These are phyloP conservation scores for Anguilla japonica DNA, from an alignment of 2,113 vertebrate species.

Conservation along the genomic window DNA sequence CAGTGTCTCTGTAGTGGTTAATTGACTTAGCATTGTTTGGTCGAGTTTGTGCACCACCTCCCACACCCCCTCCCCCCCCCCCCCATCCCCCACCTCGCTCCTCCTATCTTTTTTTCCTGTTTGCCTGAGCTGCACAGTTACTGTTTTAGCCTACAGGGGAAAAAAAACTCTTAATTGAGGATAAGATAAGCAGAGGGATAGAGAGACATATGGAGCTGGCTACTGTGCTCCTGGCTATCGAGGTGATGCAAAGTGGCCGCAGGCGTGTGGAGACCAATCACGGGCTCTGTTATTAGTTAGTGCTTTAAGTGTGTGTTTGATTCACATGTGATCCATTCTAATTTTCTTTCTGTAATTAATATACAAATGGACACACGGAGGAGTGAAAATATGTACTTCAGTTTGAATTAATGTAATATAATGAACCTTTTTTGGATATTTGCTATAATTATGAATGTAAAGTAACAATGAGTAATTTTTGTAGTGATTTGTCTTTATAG, in stretches of 20 bases:
- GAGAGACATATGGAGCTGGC: slow-evolving; percentile 33
- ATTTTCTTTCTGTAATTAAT: background rate
- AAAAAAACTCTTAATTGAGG: slow-evolving; percentile 29
- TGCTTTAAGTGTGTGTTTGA: background rate
- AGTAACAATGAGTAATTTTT: too few species aligned
- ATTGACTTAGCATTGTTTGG: slow-evolving; percentile 37
- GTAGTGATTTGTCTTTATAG: too few species aligned
- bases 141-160: slow-evolving; percentile 24
- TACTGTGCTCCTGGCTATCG: slow-evolving; percentile 4
- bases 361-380: background rate
- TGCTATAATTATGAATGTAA: too few species aligned
- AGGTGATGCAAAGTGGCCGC: slow-evolving; percentile 19
- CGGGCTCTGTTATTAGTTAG: background rate
- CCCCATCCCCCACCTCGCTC: background rate
- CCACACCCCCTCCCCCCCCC: background rate
- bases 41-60: slow-evolving; percentile 19
- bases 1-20: slow-evolving; percentile 27
- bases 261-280: background rate
- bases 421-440: background rate
- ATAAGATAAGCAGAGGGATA: slow-evolving; percentile 23
- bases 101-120: background rate
- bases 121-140: slow-evolving; percentile 19
- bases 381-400: background rate
- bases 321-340: background rate
- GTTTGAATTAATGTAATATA: background rate